These are phyloP conservation scores for Pseudochaenichthys georgianus DNA, from an alignment of 2,797 vertebrate species.

Conservation along the genomic window DNA sequence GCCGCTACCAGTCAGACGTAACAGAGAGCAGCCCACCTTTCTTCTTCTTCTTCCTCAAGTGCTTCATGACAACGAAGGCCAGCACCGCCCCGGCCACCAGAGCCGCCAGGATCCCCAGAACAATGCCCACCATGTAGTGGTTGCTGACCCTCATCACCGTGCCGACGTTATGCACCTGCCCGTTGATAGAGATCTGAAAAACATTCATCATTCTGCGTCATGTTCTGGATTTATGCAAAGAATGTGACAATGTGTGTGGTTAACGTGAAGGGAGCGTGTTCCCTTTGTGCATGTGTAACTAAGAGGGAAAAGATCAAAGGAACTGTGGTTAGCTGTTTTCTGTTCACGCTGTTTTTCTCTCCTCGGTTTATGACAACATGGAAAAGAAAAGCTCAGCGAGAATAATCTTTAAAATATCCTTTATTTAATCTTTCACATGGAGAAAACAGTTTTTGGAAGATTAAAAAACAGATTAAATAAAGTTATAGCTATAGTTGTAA, in stretches of 20 bases:
- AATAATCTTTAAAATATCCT: too few relatives aligned
- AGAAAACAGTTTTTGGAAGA: too few relatives aligned
- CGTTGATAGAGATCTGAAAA: constrained; percentile 90
- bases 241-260: background rate
- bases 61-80: constrained; percentile 84
- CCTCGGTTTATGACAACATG: too few relatives aligned
- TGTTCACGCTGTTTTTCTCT: too few relatives aligned
- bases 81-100: constrained; percentile 85
- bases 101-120: constrained; percentile 86
- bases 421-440: too few relatives aligned
- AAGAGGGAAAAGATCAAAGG: too few relatives aligned
- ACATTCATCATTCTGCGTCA: background rate
- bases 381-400: too few relatives aligned
- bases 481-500: too few relatives aligned
- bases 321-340: too few relatives aligned
- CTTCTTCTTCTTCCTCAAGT: constrained; percentile 87
- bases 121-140: constrained; percentile 85
- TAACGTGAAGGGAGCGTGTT: too few relatives aligned
- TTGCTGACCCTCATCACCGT: constrained; percentile 84
- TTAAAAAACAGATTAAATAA: too few relatives aligned
- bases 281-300: background rate
- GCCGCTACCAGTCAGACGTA: background rate
- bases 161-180: constrained; percentile 84
- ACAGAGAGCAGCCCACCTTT: constrained; percentile 76
- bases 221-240: background rate